Evolutionary conservation across 1,140 invertebrate species (phyloP).

Genomic region (Episyrphus balteatus): DNA sequence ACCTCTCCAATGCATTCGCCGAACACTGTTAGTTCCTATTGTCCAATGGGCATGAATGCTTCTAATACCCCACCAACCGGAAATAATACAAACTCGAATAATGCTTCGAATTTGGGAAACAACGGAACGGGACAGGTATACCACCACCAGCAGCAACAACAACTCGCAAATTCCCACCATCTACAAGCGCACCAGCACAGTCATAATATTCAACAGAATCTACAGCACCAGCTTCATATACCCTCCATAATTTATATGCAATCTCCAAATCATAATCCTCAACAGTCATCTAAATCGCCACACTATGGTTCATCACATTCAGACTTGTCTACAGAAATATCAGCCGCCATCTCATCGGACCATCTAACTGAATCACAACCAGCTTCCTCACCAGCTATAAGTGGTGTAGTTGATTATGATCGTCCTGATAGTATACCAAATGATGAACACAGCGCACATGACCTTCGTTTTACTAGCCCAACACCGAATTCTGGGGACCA

Average conservation of each 20-base stretch:
- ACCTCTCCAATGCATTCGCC: constrained; percentile 41
- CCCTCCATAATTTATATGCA: neutral
- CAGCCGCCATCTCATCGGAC: constrained; percentile 62
- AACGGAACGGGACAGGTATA: neutral
- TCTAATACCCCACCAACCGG: neutral
- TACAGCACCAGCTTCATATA: constrained; percentile 4
- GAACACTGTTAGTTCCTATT: constrained; percentile 18
- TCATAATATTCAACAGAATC: constrained; percentile 4
- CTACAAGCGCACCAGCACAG: constrained; percentile 10
- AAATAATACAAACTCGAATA: neutral
- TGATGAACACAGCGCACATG: constrained; percentile 34
- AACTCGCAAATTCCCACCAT: constrained; percentile 14
- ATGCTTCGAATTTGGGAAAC: neutral
- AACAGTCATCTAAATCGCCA: constrained; percentile 42
- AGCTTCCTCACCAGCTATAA: constrained; percentile 43
- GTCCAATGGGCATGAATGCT: neutral
- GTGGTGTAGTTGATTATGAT: constrained; percentile 54
- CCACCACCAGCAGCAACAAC: constrained; percentile 22
- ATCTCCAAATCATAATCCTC: constrained; percentile 6
- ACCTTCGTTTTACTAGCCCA: constrained; percentile 44
- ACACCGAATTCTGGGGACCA: constrained; percentile 31
- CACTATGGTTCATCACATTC: constrained; percentile 41
- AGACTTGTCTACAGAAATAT: constrained; percentile 64
- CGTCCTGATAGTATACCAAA: constrained; percentile 52
- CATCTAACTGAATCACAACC: constrained; percentile 48